Conservation (phyloP, 1,140 invertebrate species). For the Drosophila kurseongensis region DNA sequence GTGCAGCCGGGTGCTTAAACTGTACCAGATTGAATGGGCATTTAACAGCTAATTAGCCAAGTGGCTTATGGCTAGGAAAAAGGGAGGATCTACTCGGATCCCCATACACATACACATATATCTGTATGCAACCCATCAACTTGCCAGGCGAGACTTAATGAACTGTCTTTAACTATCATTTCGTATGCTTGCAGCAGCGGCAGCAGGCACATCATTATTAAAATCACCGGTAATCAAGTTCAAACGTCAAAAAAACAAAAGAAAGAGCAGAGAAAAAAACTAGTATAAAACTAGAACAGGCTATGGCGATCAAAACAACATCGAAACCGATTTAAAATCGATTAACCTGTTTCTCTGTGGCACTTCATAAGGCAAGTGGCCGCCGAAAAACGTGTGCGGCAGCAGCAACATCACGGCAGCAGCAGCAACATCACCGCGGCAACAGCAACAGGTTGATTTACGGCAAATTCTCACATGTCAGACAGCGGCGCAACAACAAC, state of each 20-base stretch:
- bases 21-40: constrained; percentile 42
- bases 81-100: constrained; percentile 34
- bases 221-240: constrained; percentile 82
- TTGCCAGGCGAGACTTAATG: constrained; percentile 46
- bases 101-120: not conserved
- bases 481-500: constrained; percentile 37
- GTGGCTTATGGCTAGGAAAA: constrained; percentile 36
- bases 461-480: constrained; percentile 79
- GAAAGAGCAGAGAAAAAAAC: constrained; percentile 45
- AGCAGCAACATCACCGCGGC: constrained; percentile 36
- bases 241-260: constrained; percentile 75
- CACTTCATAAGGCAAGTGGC: constrained; percentile 74
- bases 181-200: constrained; percentile 46
- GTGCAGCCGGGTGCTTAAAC: constrained; percentile 22
- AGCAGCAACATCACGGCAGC: constrained; percentile 30
- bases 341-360: constrained; percentile 81
- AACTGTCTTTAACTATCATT: constrained; percentile 61
- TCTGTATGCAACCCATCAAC: constrained; percentile 27
- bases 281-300: constrained; percentile 69
- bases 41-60: constrained; percentile 73
- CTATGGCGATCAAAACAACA: constrained; percentile 76
- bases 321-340: constrained; percentile 84
- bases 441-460: constrained; percentile 78
- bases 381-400: constrained; percentile 66
- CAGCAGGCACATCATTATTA: constrained; percentile 74